phyloP scores from a whole-genome alignment of 1,140 invertebrate genomes.

The Zaprionus ghesquierei region DNA sequence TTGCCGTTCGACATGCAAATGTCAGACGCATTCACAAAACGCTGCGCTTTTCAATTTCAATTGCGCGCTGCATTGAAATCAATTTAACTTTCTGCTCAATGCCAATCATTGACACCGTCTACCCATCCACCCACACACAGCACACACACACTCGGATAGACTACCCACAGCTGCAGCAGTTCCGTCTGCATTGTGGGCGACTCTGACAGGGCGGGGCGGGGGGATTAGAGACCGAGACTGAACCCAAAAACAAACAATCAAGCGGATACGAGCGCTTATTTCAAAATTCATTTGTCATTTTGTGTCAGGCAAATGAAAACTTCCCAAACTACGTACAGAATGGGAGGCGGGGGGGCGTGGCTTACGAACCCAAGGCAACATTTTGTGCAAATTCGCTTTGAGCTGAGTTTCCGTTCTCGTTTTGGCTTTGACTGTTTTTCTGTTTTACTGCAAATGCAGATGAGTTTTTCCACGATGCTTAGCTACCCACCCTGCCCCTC shows the following conservation, averaged over 20 bases:
- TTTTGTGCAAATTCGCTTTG: slow-evolving; percentile 32
- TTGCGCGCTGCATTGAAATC: slow-evolving; percentile 74
- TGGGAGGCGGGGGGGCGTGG: slow-evolving; percentile 7
- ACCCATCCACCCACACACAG: slow-evolving; percentile 6
- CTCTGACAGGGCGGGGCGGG: neutral
- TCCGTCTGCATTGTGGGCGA: slow-evolving; percentile 24
- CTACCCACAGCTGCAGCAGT: slow-evolving; percentile 14
- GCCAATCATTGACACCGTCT: slow-evolving; percentile 71
- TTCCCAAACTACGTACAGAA: slow-evolving; percentile 16
- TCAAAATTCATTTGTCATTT: slow-evolving; percentile 80
- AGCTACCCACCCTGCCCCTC: neutral
- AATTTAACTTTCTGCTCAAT: slow-evolving; percentile 79
- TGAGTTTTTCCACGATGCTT: slow-evolving; percentile 13
- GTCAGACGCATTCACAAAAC: slow-evolving; percentile 69
- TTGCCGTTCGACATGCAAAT: slow-evolving; percentile 75
- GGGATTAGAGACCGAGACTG: slow-evolving; percentile 19
- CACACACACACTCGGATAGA: neutral
- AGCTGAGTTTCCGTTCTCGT: neutral
- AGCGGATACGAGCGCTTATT: slow-evolving; percentile 70
- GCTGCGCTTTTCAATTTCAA: slow-evolving; percentile 77
- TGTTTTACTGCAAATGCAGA: slow-evolving; percentile 45
- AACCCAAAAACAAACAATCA: slow-evolving; percentile 68
- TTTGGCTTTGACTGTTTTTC: neutral
- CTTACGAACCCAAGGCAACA: slow-evolving; percentile 30
- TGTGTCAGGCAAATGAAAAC: slow-evolving; percentile 67